Evolutionary conservation across 2,113 vertebrate species (phyloP), one percentile per base, ranked within the genome.

Genomic region (Ophiodon elongatus): DNA sequence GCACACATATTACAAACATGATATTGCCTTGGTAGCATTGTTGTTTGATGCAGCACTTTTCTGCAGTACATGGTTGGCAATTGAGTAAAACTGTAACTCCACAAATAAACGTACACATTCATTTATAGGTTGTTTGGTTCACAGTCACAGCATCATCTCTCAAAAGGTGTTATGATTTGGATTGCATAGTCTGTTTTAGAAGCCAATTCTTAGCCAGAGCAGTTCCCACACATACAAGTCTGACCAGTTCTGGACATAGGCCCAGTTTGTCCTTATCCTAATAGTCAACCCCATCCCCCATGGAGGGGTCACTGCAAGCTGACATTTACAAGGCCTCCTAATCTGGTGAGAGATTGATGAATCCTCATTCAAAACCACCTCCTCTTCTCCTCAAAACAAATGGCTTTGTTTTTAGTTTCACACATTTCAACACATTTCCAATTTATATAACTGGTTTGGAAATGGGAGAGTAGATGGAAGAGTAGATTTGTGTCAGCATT

Each of bases 291-390:
- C 89, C 84, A 82, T 79, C 88, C 89, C 86, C 89, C 78, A 80
- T 71, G 25, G 60, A 84, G 72, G 85, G 91, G 88, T 94, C 89
- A 94, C 78, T 79, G 85, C 88, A 91, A 86, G 19, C 71, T 80
- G 90, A 94, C 89, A 72, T 93, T 93, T 93, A 93, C 92, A 93
- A 91, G 81, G 73, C 76, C 79, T 84, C 85, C 79, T 92, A 90
- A 94, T 92, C 91, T 89, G 79, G 67, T 76, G 62, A 90, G 84
- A 91, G 90, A 95, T 89, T 91, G 88, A 92, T 89, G 88, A 91
- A 84, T 81, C 75, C 74, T 79, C 72, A 64, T 90, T 74, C 62
- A 73, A 76, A 83, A 69, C 37, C 21, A 15, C 68, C 73, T 73
- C 67, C 71, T 71, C 57, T 33, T 71, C 57, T 54, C 64, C n/a